Evolutionary conservation across 1,140 invertebrate species (phyloP), one percentile per base, ranked within the genome.

Genomic region (Zaprionus lachaisei): DNA sequence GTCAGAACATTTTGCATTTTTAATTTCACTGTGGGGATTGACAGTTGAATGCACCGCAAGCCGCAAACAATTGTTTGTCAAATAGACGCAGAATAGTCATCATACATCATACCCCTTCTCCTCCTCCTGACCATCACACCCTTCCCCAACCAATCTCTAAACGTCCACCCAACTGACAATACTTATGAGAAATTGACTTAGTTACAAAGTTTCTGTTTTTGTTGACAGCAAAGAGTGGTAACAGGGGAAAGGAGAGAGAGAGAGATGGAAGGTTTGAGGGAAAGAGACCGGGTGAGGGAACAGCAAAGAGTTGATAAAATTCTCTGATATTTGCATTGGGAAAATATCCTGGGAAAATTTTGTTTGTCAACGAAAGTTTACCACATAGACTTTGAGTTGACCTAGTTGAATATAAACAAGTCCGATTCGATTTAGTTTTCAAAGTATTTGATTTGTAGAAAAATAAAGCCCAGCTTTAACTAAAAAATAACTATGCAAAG

Each of bases 1-100:
- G 44, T 65, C 68, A 51, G 44, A 37, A 65, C 68, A 76, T 72
- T 76, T 72, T 70, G 73, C 68, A 76, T 76, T 76, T 76, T 76
- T 72, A 76, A 76, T 72, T 72, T 44, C 37, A 38, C 68, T 58
- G 44, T 14, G 20, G 73, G 61, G 73, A 72, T 71, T 75, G 72
- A 65, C 73, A 61, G 61, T 37, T 44, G 26, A 54, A 34, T 37
- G 28, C 49, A 56, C 72, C 72, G 61, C 61, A 72, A 60, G 31
- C 68, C 73, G 37, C 73, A 76, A 76, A 76, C 73, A 76, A 76
- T 58, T 58, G 67, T 47, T 60, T 76, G 67, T 44, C 73, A 64
- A 76, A 65, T 72, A 61, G 55, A 56, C 22, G 38, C 17, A 9
- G 17, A 57, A 67, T 34, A 64, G 41, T 47, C 41, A 47, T 17